Evolutionary conservation across 2,797 vertebrate genomes (phyloP).

Genomic region (Decapterus maruadsi): DNA sequence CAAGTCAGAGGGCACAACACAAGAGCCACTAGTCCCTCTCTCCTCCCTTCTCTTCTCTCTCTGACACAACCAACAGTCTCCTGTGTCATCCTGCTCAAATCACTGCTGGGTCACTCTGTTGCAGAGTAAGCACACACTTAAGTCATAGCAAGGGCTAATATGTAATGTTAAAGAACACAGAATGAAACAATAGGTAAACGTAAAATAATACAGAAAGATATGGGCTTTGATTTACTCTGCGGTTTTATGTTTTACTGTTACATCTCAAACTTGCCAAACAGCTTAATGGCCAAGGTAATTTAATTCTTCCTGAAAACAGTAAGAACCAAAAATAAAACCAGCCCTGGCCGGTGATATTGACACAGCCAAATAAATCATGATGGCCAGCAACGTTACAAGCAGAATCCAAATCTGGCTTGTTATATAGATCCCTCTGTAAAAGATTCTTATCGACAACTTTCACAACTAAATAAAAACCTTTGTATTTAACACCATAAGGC

Average conservation of each 20-base stretch:
- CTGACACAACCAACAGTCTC: slow-evolving; percentile 18
- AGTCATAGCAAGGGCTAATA: background rate
- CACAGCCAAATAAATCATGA: background rate
- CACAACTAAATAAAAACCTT: background rate
- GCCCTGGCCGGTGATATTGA: background rate
- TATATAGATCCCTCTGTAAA: background rate
- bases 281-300: background rate
- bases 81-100: slow-evolving; percentile 29
- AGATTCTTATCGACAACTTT: background rate
- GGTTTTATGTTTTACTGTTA: slow-evolving; percentile 25
- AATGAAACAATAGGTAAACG: background rate
- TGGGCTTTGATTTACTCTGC: slow-evolving; percentile 14
- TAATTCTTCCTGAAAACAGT: background rate
- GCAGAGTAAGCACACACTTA: slow-evolving; percentile 12
- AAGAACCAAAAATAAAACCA: slow-evolving; percentile 21
- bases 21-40: slow-evolving; percentile 22
- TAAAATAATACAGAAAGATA: slow-evolving; percentile 15
- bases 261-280: slow-evolving; percentile 8
- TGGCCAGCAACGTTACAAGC: background rate
- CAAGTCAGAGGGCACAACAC: slow-evolving; percentile 43
- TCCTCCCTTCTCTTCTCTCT: slow-evolving; percentile 11
- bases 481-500: background rate
- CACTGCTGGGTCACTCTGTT: slow-evolving; percentile 11
- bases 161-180: background rate
- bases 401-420: background rate